These are phyloP conservation scores for Sebastes glaucus DNA, from an alignment of 2,797 vertebrate species.

Conservation along the genomic window DNA sequence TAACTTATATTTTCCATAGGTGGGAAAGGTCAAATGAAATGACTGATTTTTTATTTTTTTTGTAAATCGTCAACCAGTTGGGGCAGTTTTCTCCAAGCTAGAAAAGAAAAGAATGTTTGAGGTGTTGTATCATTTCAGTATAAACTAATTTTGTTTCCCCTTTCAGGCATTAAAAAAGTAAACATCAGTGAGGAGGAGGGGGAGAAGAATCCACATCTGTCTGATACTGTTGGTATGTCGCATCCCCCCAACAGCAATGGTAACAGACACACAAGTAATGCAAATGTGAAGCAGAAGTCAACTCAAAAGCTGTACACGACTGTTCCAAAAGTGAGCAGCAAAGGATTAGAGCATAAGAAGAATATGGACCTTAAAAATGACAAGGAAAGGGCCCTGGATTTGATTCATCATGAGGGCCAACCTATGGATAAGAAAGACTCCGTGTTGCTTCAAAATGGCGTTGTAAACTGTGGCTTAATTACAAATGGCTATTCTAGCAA, in stretches of 20 bases:
- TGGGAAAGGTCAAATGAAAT: background rate
- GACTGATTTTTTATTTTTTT: background rate
- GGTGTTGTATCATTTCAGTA: conserved; percentile 9
- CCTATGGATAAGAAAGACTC: conserved; percentile 84
- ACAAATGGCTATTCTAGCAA: conserved; percentile 94
- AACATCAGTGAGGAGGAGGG: conserved; percentile 86
- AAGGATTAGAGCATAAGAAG: conserved; percentile 86
- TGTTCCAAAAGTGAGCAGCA: conserved; percentile 87
- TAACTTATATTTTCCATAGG: background rate
- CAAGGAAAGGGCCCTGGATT: conserved; percentile 82
- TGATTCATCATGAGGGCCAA: conserved; percentile 67
- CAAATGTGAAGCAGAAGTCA: conserved; percentile 83
- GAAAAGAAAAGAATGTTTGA: background rate
- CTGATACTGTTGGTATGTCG: conserved; percentile 80
- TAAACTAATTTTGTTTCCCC: conserved; percentile 67
- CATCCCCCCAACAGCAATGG: conserved; percentile 87
- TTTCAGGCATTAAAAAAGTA: conserved; percentile 90
- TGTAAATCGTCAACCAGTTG: background rate
- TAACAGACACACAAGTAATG: conserved; percentile 85
- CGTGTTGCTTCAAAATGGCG: conserved; percentile 88
- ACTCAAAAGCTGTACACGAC: conserved; percentile 81
- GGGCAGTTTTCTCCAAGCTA: background rate
- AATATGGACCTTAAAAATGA: conserved; percentile 93
- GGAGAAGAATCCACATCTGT: conserved; percentile 83
- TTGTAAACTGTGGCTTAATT: conserved; percentile 88